Conservation (phyloP, 2,888 invertebrate species). For the Lasioglossum leucozonium region DNA sequence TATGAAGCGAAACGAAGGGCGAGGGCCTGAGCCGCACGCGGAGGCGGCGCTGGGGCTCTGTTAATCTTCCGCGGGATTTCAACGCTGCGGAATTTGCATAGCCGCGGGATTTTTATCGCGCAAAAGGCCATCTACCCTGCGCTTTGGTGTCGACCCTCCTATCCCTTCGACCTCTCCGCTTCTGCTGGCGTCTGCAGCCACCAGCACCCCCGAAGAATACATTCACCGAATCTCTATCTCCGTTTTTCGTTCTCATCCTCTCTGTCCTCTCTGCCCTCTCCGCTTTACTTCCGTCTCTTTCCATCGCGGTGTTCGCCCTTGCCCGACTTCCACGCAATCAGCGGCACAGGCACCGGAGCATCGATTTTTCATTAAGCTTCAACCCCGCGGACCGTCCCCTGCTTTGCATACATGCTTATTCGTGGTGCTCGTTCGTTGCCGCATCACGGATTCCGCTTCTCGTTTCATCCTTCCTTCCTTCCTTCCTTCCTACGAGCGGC, state of each 20-base stretch:
- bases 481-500: constrained; percentile 8
- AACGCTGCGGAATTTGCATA: constrained; percentile 71
- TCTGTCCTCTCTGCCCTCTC: background rate
- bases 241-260: background rate
- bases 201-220: constrained; percentile 25
- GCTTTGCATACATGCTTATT: constrained; percentile 67
- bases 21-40: constrained; percentile 13
- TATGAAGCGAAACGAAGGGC: constrained; percentile 35
- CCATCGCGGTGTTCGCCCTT: constrained; percentile 25
- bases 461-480: constrained; percentile 28
- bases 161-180: constrained; percentile 33
- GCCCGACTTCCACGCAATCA: constrained; percentile 47
- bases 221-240: constrained; percentile 13
- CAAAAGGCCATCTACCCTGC: constrained; percentile 58
- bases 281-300: background rate
- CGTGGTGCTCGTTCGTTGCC: constrained; percentile 46
- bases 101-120: constrained; percentile 71
- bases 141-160: constrained; percentile 33
- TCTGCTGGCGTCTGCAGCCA: constrained; percentile 30
- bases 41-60: constrained; percentile 45
- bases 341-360: constrained; percentile 58
- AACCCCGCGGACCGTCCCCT: constrained; percentile 45
- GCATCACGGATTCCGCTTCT: constrained; percentile 52
- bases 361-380: constrained; percentile 78
- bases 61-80: constrained; percentile 73